phyloP scores from a whole-genome alignment of 1,140 invertebrate genomes.

The Gryllus bimaculatus region DNA sequence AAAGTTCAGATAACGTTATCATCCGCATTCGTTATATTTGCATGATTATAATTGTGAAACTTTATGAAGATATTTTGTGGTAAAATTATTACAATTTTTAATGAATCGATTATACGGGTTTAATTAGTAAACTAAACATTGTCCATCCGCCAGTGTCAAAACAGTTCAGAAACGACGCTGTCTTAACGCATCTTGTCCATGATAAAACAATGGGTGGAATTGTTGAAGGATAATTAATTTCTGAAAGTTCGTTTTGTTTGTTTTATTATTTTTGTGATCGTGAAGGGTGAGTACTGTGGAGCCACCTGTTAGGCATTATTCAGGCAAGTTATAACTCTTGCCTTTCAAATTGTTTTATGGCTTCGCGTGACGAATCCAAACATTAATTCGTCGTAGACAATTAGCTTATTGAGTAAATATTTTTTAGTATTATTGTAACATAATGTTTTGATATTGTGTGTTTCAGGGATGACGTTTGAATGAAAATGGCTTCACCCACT shows the following conservation, averaged over 20 bases:
- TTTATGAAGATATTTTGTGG: no score
- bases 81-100: no score
- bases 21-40: no score
- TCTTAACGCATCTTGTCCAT: no score
- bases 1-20: no score
- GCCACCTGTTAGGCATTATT: neutral
- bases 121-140: no score
- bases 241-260: neutral
- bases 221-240: no score
- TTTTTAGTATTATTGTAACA: neutral
- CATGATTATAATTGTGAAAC: no score
- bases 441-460: conserved; percentile 25
- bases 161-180: no score
- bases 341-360: neutral
- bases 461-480: conserved; percentile 56
- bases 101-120: no score
- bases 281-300: neutral
- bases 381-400: neutral
- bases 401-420: neutral
- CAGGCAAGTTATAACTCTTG: neutral
- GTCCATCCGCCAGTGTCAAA: no score
- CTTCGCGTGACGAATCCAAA: neutral
- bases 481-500: conserved; percentile 73
- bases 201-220: no score
- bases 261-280: neutral